These are phyloP conservation scores for Asbolus verrucosus DNA, from an alignment of 1,140 invertebrate genomes.

Conservation along the genomic window DNA sequence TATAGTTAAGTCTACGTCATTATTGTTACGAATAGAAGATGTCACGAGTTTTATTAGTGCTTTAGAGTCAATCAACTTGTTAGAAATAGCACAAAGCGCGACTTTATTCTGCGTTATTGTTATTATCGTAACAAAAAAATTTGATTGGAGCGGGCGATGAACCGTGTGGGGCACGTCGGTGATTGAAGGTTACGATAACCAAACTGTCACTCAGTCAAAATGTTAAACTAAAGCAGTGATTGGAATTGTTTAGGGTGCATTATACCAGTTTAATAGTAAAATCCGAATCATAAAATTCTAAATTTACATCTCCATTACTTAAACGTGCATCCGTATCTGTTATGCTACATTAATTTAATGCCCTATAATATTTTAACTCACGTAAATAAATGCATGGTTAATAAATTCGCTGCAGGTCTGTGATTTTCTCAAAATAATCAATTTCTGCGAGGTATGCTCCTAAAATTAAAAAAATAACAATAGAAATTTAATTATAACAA, in stretches of 20 bases:
- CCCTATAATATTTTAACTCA: constrained; percentile 20
- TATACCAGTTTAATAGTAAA: neutral
- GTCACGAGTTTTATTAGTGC: constrained; percentile 23
- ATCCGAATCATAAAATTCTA: constrained; percentile 12
- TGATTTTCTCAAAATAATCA: neutral
- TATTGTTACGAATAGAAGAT: constrained; percentile 25
- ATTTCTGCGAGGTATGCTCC: too few species aligned
- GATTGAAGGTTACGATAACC: too few species aligned
- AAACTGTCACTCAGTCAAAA: too few species aligned
- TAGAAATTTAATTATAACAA: neutral
- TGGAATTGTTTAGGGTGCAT: neutral
- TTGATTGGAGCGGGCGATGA: too few species aligned
- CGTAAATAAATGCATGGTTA: constrained; percentile 15
- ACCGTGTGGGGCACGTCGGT: too few species aligned
- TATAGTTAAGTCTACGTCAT: too few species aligned
- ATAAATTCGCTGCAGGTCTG: neutral
- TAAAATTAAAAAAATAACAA: neutral
- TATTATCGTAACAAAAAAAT: too few species aligned
- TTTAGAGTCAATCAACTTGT: constrained; percentile 4
- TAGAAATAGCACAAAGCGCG: neutral
- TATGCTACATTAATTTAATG: constrained; percentile 19
- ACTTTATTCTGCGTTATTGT: too few species aligned
- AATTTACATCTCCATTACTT: constrained; percentile 17
- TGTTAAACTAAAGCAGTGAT: neutral
- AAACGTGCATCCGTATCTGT: constrained; percentile 25